These are phyloP conservation scores for Drosophila trichaetosa DNA, from an alignment of 2,888 invertebrate species.

Conservation along the genomic window DNA sequence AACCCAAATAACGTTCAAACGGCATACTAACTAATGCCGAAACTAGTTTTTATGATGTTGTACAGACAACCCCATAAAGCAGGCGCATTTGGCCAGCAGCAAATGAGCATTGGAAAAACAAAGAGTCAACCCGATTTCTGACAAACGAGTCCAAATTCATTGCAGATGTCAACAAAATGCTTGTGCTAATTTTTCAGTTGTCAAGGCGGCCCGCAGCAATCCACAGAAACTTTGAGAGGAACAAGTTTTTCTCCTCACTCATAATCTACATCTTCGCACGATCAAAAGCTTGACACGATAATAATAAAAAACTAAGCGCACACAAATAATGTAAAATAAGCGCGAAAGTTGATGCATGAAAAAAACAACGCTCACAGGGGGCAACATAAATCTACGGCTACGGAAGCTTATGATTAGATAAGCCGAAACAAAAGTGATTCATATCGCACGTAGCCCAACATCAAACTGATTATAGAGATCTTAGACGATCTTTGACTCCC, in stretches of 20 bases:
- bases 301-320: slow-evolving; percentile 45
- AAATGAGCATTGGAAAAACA: slow-evolving; percentile 28
- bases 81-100: slow-evolving; percentile 47
- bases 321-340: slow-evolving; percentile 52
- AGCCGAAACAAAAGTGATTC: not conserved
- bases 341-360: slow-evolving; percentile 56
- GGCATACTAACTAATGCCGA: slow-evolving; percentile 55
- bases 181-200: slow-evolving; percentile 56
- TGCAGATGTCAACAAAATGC: slow-evolving; percentile 42
- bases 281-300: slow-evolving; percentile 36
- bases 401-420: slow-evolving; percentile 30
- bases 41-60: slow-evolving; percentile 73
- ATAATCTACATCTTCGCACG: slow-evolving; percentile 40
- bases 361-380: slow-evolving; percentile 31
- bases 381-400: slow-evolving; percentile 17
- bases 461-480: slow-evolving; percentile 41
- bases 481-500: slow-evolving; percentile 43
- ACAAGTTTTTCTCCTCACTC: slow-evolving; percentile 43
- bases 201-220: slow-evolving; percentile 46
- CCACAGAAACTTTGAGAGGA: slow-evolving; percentile 15
- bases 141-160: slow-evolving; percentile 39
- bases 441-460: slow-evolving; percentile 37
- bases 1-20: slow-evolving; percentile 66
- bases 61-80: slow-evolving; percentile 64
- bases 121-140: slow-evolving; percentile 37